A percentile compares a stretch with the other conserved stretches of the same genome.
Conservation (phyloP, 2,113 vertebrate species). For the Chlamydotis undulata region DNA sequence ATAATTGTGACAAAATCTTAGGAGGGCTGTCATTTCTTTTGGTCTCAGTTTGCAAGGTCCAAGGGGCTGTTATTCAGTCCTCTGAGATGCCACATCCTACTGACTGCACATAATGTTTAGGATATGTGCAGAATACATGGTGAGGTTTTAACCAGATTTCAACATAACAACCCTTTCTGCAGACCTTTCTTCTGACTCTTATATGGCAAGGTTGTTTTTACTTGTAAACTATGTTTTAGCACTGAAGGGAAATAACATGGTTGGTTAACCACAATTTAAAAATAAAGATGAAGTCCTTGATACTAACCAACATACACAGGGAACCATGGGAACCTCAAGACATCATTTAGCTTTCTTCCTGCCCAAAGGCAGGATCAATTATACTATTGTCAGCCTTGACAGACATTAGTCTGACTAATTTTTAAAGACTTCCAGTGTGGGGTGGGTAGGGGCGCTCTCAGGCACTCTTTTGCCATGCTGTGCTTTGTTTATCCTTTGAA, state of each 20-base stretch:
- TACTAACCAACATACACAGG: not conserved
- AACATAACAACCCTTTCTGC: not conserved
- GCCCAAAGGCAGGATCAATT: not conserved
- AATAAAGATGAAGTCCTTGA: not conserved
- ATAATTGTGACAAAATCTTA: not conserved
- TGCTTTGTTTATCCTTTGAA: not conserved
- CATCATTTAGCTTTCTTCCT: not conserved
- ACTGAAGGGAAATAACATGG: not conserved
- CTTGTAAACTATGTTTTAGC: not conserved
- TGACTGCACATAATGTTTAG: not conserved
- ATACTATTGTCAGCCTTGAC: not conserved
- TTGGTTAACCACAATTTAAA: constrained; percentile 18
- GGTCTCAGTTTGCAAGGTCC: not conserved
- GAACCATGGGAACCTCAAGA: not conserved
- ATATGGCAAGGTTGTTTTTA: not conserved
- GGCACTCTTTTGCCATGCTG: not conserved
- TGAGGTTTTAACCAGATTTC: not conserved
- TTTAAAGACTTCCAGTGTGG: not conserved
- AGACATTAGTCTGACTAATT: not conserved
- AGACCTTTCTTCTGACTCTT: not conserved
- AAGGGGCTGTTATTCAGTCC: not conserved
- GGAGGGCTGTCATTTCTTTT: not conserved
- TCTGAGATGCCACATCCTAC: not conserved
- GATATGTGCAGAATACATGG: not conserved
- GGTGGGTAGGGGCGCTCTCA: not conserved